A percentile compares a stretch with the other conserved stretches of the same genome.
Conservation (phyloP, 2,797 vertebrate genomes). For the Hylomyscus alleni region DNA sequence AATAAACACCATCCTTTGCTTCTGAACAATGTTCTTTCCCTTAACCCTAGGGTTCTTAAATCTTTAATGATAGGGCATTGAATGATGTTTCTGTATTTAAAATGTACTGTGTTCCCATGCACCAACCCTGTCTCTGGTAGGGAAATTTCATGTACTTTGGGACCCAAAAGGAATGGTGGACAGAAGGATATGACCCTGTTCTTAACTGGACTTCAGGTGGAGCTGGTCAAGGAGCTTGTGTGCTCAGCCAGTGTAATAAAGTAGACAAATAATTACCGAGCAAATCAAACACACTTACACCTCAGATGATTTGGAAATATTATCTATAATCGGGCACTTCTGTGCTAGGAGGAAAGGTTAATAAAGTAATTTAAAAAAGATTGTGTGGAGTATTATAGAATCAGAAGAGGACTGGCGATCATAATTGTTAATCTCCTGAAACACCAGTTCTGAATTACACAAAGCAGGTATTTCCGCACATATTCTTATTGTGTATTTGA, state of each 20-base stretch:
- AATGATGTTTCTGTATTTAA: constrained; percentile 58
- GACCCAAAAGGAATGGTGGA: constrained; percentile 74
- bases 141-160: constrained; percentile 73
- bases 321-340: constrained; percentile 93
- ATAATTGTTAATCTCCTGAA: constrained; percentile 93
- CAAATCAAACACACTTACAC: constrained; percentile 92
- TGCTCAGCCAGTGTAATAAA: constrained; percentile 90
- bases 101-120: background rate
- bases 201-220: constrained; percentile 90
- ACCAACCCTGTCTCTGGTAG: background rate
- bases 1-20: constrained; percentile 65
- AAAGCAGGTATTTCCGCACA: constrained; percentile 86
- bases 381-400: constrained; percentile 92
- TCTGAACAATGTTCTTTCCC: constrained; percentile 19
- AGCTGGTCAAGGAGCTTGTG: constrained; percentile 89
- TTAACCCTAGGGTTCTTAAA: constrained; percentile 54
- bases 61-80: constrained; percentile 1
- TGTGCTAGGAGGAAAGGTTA: constrained; percentile 93
- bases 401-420: constrained; percentile 90
- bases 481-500: constrained; percentile 86
- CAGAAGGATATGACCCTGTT: constrained; percentile 82
- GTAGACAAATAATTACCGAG: constrained; percentile 93
- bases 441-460: constrained; percentile 86
- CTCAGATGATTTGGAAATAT: constrained; percentile 93
- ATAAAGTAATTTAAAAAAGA: constrained; percentile 94